Conservation (phyloP, 2,797 vertebrate genomes). For the Anas flavirostris region DNA sequence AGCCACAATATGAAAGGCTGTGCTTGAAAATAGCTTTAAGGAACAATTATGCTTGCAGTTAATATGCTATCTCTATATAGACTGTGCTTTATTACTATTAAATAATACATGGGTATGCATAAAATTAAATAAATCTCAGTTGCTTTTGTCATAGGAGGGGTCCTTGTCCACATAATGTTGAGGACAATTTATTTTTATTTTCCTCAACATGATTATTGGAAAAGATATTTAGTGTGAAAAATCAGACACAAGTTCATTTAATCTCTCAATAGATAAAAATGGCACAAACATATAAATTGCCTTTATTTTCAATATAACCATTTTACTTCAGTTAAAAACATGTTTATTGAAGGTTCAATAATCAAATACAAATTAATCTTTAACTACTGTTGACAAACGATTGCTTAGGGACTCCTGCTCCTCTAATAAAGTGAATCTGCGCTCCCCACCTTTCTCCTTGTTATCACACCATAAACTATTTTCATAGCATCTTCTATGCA, state of each 20-base stretch:
- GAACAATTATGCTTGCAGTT: neutral
- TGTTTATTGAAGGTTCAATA: constrained; percentile 61
- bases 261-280: neutral
- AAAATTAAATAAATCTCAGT: neutral
- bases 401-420: constrained; percentile 37
- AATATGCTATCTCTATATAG: neutral
- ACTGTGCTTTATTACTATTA: neutral
- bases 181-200: neutral
- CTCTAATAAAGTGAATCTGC: constrained; percentile 45
- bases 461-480: constrained; percentile 57
- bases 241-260: neutral
- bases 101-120: neutral
- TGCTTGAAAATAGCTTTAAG: neutral
- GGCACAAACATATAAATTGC: constrained; percentile 27
- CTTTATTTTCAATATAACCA: constrained; percentile 39
- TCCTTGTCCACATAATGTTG: neutral
- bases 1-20: neutral
- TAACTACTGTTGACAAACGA: constrained; percentile 53
- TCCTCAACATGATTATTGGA: neutral
- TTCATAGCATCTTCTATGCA: constrained; percentile 49
- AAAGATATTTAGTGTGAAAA: neutral
- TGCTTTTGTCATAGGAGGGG: neutral
- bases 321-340: constrained; percentile 32
- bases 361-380: constrained; percentile 56
- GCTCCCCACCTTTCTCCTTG: constrained; percentile 39